Evolutionary conservation across 2,888 invertebrate species (phyloP).

Genomic region (Bombylius major): DNA sequence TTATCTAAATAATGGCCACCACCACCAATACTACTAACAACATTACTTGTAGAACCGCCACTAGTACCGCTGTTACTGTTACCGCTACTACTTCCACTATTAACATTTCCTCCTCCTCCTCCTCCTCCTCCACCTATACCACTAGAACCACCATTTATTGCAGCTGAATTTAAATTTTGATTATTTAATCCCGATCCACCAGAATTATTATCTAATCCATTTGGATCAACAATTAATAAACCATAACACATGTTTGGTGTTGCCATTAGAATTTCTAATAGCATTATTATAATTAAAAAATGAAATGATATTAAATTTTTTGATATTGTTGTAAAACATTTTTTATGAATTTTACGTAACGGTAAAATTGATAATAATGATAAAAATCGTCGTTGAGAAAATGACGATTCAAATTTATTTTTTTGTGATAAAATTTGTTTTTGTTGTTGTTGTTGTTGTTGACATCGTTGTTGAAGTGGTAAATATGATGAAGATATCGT

Average conservation of each 20-base stretch:
- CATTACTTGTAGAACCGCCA: constrained; percentile 12
- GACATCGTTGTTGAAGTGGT: neutral
- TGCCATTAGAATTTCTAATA: constrained; percentile 12
- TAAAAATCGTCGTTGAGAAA: neutral
- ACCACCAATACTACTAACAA: constrained; percentile 14
- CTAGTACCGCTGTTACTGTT: constrained; percentile 11
- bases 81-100: constrained; percentile 2
- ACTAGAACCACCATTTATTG: constrained; percentile 1
- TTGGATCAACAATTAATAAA: constrained; percentile 20
- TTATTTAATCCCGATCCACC: neutral
- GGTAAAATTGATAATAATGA: no score
- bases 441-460: no score
- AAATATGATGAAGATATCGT: neutral
- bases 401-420: neutral
- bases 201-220: constrained; percentile 3
- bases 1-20: constrained; percentile 42
- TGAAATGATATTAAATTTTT: constrained; percentile 13
- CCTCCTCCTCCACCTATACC: constrained; percentile 9
- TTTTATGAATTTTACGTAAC: neutral
- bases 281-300: constrained; percentile 14
- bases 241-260: constrained; percentile 15
- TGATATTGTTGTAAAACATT: neutral
- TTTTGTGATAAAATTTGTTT: no score
- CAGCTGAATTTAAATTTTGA: neutral
- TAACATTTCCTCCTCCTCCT: constrained; percentile 4